Conservation (phyloP, 2,797 vertebrate species). For the Choloepus didactylus region DNA sequence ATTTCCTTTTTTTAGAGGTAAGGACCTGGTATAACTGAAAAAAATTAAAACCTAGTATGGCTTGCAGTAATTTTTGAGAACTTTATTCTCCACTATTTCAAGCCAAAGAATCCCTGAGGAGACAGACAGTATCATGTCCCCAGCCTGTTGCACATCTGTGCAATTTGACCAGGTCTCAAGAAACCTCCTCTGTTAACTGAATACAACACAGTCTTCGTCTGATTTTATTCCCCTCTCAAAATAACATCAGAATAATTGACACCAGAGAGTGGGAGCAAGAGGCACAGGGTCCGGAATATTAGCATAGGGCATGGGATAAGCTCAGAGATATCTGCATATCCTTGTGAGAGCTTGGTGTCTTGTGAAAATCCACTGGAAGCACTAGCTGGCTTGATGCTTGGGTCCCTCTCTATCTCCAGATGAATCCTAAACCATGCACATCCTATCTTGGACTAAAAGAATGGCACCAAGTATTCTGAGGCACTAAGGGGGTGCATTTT, state of each 20-base stretch:
- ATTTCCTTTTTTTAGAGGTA: background rate
- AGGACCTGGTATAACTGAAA: background rate
- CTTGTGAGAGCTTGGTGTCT: background rate
- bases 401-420: background rate
- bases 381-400: background rate
- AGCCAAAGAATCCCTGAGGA: constrained; percentile 26
- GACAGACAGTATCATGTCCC: background rate
- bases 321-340: background rate
- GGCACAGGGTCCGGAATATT: background rate
- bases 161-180: constrained; percentile 24
- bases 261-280: background rate
- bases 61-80: constrained; percentile 25
- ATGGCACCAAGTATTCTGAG: background rate
- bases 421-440: background rate
- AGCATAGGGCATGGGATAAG: background rate
- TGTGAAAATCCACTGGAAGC: background rate
- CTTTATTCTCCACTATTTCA: background rate
- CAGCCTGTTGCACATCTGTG: background rate
- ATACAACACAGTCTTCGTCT: constrained; percentile 6
- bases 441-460: constrained; percentile 13
- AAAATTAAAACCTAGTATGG: constrained; percentile 17
- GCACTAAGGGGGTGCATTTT: background rate
- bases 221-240: constrained; percentile 28
- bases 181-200: constrained; percentile 32
- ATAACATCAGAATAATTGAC: background rate